Evolutionary conservation across 2,113 vertebrate species (phyloP), one percentile per base, ranked within the genome.

Genomic region (Salvator merianae): DNA sequence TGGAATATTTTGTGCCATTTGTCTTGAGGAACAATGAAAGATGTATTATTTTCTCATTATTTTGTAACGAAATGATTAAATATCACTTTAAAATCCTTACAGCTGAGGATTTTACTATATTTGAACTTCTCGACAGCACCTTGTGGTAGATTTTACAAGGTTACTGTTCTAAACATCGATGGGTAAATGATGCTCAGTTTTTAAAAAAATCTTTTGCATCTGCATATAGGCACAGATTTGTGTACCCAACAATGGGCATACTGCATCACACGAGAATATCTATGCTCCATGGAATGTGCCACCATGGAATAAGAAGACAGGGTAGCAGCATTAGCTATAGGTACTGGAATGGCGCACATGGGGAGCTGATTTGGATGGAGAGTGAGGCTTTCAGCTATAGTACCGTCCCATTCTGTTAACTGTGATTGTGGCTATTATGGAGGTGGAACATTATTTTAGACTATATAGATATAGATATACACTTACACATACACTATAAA

Each of bases 21-120:
- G n/a, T 81, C 94, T 84, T 77, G 91, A 62, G 63, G 82, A 91
- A 81, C 87, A 94, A 82, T 86, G 89, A 91, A 91, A 94, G 91
- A 94, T 85, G 89, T 62, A 90, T 69, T 91, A 80, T 88, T 93
- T 92, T 90, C 83, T 89, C 62, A 75, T 88, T 90, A 83, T 71
- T 76, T 87, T 91, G 79, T 79, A 92, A 93, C 79, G 91, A 94
- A 79, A 63, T 6, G 28, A 71, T 38, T 62, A 72, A n/a, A 24
- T 84, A 47, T 30, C 38, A 22, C 72, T 70, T 71, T 71, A 36
- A 62, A 59, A 40, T 91, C 86, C 81, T 90, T 91, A 81, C 38
- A 84, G 63, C 87, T 82, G 71, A 93, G 59, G 55, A 62, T 55
- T 30, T 63, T 28, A 9, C 7, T 13, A 2, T 40, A 22, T 26